Evolutionary conservation across 37 sponge, comb jelly and placozoan species (phyloP), one percentile per base, ranked within the genome.

Genomic region (Lycopodina hypogea): DNA sequence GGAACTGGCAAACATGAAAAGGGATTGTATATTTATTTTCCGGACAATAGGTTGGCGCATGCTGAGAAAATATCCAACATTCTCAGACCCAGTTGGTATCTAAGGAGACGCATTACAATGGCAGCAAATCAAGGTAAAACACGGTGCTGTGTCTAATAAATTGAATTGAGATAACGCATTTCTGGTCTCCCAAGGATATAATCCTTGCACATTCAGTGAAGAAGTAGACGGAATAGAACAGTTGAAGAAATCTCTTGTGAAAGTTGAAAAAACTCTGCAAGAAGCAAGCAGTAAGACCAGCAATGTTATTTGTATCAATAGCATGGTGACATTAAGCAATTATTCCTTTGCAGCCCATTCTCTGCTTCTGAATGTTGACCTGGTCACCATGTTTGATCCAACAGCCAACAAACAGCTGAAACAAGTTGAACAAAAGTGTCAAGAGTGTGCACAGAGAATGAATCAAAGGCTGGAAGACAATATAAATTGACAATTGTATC

Each of bases 331-430:
- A 2, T 6, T 42, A 18, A n/a, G 18, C 8, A 35, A 26, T 22
- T 3, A 35, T 23, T 52, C 8, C 42, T 15, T 18, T 60, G 1
- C 40, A 90, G 90, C 72, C 52, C 56, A 38, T n/a, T 48, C 74
- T 35, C 82, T 84, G 59, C 78, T 90, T 9, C 69, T 90, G 59
- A 90, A 90, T 45, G 78, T 78, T 26, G 90, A 90, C 33, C 24
- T 90, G 63, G 86, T 77, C 30, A 81, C 86, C 24, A 38, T 68
- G 81, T 81, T 90, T 75, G 80, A 90, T 64, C 90, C 90, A 6
- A 34, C 40, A 8, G 8, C 61, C n/a, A 21, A 12, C 19, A 81
- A 84, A 26, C 19, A 40, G 42, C 68, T 85, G 52, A 53, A 67
- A 7, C 30, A 32, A 36, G 36, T 73, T 8, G 77, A 80, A 41